A percentile compares a stretch with the other conserved stretches of the same genome.
Conservation (phyloP, 2,113 vertebrate species). For the Oreotrochilus melanogaster region DNA sequence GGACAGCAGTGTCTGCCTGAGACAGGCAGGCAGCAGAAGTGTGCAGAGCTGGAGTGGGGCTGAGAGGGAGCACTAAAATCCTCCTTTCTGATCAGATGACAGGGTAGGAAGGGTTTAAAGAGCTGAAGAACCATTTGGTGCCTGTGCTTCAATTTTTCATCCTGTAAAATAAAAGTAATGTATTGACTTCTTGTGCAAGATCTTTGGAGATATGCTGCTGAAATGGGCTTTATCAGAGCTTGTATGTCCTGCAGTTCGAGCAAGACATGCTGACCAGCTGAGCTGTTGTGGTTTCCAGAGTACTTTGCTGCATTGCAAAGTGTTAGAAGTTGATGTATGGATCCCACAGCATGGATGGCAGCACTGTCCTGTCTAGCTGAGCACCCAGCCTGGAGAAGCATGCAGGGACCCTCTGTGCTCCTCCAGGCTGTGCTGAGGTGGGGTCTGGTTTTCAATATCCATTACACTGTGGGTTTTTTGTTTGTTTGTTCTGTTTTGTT, state of each 20-base stretch:
- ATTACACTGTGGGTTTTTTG: neutral
- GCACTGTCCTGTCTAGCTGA: neutral
- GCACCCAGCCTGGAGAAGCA: neutral
- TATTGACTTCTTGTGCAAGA: neutral
- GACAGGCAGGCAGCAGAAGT: neutral
- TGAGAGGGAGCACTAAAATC: neutral
- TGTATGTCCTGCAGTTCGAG: neutral
- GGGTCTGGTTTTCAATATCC: neutral
- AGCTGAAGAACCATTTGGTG: neutral
- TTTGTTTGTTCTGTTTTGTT: neutral
- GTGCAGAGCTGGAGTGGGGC: neutral
- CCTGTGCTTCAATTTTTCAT: neutral
- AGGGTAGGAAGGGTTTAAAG: neutral
- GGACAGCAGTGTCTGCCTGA: neutral
- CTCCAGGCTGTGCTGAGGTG: neutral
- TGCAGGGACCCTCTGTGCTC: neutral
- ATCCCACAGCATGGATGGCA: fast-evolving
- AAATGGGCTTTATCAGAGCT: neutral
- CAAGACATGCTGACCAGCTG: neutral
- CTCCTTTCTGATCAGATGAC: neutral
- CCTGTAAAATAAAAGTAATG: neutral
- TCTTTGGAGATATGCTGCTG: neutral
- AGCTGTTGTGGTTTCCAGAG: neutral
- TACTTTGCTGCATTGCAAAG: neutral
- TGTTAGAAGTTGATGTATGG: neutral